Percentiles rank a stretch among this genome's conserved stretches.
These are phyloP conservation scores for Parthenolecanium corni DNA, from an alignment of 2,888 invertebrate genomes.

Conservation along the genomic window DNA sequence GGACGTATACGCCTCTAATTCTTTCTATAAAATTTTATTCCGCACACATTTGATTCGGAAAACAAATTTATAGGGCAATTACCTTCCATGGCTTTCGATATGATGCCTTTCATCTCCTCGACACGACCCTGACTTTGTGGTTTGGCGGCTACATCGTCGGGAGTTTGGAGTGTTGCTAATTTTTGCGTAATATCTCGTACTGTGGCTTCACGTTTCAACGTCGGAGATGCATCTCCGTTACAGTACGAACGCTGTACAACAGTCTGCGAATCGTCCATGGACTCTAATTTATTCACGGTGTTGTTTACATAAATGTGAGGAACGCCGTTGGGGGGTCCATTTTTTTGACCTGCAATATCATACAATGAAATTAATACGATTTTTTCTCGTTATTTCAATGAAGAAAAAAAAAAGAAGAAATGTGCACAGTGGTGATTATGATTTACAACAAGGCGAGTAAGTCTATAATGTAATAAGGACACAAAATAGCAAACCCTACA, in stretches of 20 bases:
- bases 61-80: neutral
- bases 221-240: constrained; percentile 25
- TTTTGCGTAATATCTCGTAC: constrained; percentile 82
- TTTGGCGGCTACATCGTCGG: constrained; percentile 41
- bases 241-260: constrained; percentile 1
- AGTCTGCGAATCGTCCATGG: constrained; percentile 1
- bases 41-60: neutral
- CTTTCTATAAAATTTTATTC: too few species aligned
- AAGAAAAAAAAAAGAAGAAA: neutral
- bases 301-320: constrained; percentile 15
- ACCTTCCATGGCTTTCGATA: constrained; percentile 83
- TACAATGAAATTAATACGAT: too few species aligned
- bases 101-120: constrained; percentile 77
- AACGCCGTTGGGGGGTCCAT: constrained; percentile 3
- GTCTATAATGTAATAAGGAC: too few species aligned
- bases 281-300: constrained; percentile 13
- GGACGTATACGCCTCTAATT: too few species aligned
- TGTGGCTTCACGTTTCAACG: constrained; percentile 56
- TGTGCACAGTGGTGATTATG: too few species aligned
- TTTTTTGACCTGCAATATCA: neutral
- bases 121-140: constrained; percentile 44
- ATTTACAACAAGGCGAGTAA: too few species aligned
- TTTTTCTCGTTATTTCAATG: neutral
- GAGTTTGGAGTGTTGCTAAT: constrained; percentile 49
- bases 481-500: too few species aligned